Evolutionary conservation across 2,797 vertebrate genomes (phyloP).

Genomic region (Danionella dracula): DNA sequence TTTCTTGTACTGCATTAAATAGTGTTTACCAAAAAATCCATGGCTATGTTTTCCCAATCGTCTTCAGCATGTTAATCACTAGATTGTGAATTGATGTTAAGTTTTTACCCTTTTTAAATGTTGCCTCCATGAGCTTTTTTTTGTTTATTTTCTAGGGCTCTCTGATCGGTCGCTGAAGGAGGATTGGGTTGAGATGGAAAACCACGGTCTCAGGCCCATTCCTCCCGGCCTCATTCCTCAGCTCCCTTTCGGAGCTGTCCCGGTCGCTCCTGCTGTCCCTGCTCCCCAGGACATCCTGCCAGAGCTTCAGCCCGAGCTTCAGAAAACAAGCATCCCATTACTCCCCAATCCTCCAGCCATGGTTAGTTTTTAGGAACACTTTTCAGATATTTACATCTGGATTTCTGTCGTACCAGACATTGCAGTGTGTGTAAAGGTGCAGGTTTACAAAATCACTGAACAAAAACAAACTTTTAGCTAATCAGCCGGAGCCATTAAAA

Average conservation of each 20-base stretch:
- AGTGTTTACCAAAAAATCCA: too few relatives aligned
- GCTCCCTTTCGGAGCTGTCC: conserved; percentile 7
- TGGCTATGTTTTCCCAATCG: too few relatives aligned
- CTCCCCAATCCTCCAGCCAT: conserved; percentile 58
- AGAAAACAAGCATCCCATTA: conserved; percentile 49
- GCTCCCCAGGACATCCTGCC: conserved; percentile 2
- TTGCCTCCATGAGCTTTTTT: too few relatives aligned
- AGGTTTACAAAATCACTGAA: too few relatives aligned
- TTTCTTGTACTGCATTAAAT: too few relatives aligned
- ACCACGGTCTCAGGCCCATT: conserved; percentile 62
- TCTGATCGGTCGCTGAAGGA: conserved; percentile 52
- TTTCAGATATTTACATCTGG: not conserved
- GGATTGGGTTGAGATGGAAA: conserved; percentile 59
- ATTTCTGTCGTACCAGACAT: too few relatives aligned
- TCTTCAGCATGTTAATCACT: too few relatives aligned
- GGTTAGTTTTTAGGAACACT: conserved; percentile 49
- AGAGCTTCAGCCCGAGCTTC: conserved; percentile 42
- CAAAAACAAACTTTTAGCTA: too few relatives aligned
- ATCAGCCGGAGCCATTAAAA: too few relatives aligned
- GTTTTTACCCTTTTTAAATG: too few relatives aligned
- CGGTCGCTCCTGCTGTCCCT: not conserved
- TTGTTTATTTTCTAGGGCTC: conserved; percentile 54
- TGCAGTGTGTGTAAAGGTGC: too few relatives aligned
- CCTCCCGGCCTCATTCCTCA: conserved; percentile 65
- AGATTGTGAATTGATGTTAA: too few relatives aligned